phyloP scores from a whole-genome alignment of 2,888 invertebrate genomes.

The Sinotaia quadrata region DNA sequence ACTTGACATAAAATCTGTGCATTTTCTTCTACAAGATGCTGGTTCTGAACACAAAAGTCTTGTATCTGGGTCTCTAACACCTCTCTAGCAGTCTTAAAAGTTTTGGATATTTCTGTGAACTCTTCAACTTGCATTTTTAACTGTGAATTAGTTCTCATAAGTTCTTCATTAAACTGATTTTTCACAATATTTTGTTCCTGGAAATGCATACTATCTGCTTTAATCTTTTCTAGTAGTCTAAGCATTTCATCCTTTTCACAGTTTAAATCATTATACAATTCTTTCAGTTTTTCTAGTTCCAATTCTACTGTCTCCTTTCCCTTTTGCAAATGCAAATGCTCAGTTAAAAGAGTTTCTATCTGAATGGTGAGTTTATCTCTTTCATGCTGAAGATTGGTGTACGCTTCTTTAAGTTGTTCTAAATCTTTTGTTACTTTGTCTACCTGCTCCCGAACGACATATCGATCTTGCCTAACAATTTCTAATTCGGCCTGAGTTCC shows the following conservation, averaged over 20 bases:
- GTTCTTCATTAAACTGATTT: neutral
- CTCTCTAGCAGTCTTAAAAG: neutral
- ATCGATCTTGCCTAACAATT: neutral
- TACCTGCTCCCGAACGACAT: slow-evolving; percentile 5
- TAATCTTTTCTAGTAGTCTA: neutral
- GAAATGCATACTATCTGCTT: neutral
- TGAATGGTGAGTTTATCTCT: slow-evolving; percentile 6
- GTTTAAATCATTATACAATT: neutral
- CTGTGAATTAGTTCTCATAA: neutral
- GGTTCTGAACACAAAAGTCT: neutral
- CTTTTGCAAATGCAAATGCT: slow-evolving; percentile 1
- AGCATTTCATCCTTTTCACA: neutral
- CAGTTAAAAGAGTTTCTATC: slow-evolving; percentile 6
- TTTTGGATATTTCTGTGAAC: neutral
- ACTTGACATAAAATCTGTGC: neutral
- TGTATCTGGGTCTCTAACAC: neutral
- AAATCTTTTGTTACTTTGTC: slow-evolving; percentile 3
- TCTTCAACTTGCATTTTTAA: neutral
- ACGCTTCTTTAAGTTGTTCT: neutral
- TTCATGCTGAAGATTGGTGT: slow-evolving; percentile 8
- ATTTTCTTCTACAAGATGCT: neutral
- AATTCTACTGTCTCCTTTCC: neutral
- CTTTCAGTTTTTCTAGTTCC: slow-evolving; percentile 11
- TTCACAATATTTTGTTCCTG: neutral
- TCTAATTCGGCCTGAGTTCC: slow-evolving; percentile 3